phyloP scores from a whole-genome alignment of 2,113 vertebrate species.

The Centrocercus urophasianus region DNA sequence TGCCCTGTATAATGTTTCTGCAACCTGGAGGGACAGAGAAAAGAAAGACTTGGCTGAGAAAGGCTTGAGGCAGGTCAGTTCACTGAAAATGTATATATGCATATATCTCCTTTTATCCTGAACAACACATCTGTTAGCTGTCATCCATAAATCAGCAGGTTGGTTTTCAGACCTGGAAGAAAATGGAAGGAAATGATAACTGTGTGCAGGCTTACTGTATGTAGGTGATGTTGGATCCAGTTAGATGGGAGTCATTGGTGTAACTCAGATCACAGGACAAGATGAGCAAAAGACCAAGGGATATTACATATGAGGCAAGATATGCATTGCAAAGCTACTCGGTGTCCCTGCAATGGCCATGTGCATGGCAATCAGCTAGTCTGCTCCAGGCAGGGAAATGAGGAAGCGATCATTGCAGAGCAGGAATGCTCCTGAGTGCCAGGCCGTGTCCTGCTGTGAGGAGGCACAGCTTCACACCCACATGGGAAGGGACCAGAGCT shows the following conservation, averaged over 20 bases:
- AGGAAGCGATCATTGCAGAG: not conserved
- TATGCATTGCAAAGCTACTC: not conserved
- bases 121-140: not conserved
- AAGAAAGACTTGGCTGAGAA: not conserved
- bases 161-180: not conserved
- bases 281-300: not conserved
- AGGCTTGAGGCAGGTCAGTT: not conserved
- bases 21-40: not conserved
- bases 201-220: not conserved
- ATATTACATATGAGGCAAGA: not conserved
- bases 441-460: fast-evolving
- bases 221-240: not conserved
- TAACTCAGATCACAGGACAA: not conserved
- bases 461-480: not conserved
- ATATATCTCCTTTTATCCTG: not conserved
- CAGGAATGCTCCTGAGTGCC: not conserved
- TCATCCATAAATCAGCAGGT: not conserved
- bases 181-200: not conserved
- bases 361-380: not conserved
- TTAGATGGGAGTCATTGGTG: not conserved
- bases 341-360: not conserved
- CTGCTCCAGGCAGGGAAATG: not conserved
- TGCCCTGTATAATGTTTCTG: not conserved
- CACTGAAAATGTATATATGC: not conserved
- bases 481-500: not conserved